Base-by-base conservation (phyloP, 2,113 vertebrate species). In the Hemichromis elongatus region DNA sequence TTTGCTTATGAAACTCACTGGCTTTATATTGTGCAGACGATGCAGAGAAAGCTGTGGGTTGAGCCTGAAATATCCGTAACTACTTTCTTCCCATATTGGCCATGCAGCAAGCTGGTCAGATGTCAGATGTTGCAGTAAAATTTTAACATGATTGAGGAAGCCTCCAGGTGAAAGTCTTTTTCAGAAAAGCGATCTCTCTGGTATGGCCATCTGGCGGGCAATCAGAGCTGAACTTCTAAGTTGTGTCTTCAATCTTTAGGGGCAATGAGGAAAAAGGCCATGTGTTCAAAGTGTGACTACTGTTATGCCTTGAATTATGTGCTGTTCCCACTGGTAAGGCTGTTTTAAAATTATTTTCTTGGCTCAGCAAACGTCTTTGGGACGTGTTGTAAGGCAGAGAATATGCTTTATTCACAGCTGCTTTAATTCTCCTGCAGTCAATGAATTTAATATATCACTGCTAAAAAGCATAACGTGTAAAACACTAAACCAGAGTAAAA, bases 201-300 rank as follows among this genome's bases (percentile, higher is more conserved):
- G 70, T 73, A 26, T 56, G 79, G 79, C 82, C 88, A 90, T 90
- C 86, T 88, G 90, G 79, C 26, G 30, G 66, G 19, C 59, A 28
- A 82, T 61, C 57, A 79, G 57, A 88, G 88, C 80, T 78, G 56
- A 89, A 88, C 73, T 24, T 86, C 63, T 82, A 47, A 87, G 88
- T 88, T 79, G 57, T 80, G 88, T 61, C 86, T 84, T 42, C 30
- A 4, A 18, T 19, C 24, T 47, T 61, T 63, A 37, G 80, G 35
- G 52, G 26, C 75, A 86, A 81, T 82, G 66, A 91, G 75, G 70
- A 82, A 84, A 78, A 33, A 61, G n/a, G 21, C 66, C 77, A 55
- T 70, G 73, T 83, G 53, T 84, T 92, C 75, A 78, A 16, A 66
- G 19, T 52, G 9, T 40, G 13, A 50, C 70, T 79, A 57, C 28